These are phyloP conservation scores for Masticophis lateralis DNA, from an alignment of 2,797 vertebrate genomes.

Conservation along the genomic window DNA sequence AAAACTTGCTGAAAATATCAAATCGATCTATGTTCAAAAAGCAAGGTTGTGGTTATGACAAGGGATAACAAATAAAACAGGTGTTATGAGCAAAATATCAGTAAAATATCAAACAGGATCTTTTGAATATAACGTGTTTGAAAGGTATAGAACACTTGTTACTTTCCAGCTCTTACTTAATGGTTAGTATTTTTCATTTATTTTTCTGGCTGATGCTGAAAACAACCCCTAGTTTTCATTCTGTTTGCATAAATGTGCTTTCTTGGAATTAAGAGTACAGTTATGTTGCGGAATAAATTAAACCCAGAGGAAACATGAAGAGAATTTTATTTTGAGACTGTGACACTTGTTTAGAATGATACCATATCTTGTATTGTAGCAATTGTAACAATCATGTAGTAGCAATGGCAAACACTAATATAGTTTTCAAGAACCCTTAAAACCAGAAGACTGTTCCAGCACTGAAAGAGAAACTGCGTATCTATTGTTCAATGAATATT, in stretches of 20 bases:
- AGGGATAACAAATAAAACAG: neutral
- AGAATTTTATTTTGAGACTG: neutral
- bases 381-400: too few relatives aligned
- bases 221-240: neutral
- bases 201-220: neutral
- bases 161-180: fast-evolving
- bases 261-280: neutral
- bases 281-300: neutral
- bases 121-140: neutral
- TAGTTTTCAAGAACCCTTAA: neutral
- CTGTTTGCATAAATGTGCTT: neutral
- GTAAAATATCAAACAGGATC: neutral
- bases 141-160: neutral
- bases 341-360: neutral
- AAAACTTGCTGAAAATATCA: slow-evolving; percentile 16
- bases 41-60: neutral
- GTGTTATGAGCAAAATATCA: neutral
- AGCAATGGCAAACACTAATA: neutral
- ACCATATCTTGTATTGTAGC: neutral
- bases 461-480: neutral
- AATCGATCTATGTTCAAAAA: neutral
- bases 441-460: neutral
- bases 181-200: neutral
- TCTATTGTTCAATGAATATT: neutral
- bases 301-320: neutral